A percentile compares a stretch with the other conserved stretches of the same genome.
These are phyloP conservation scores for Perca flavescens DNA, from an alignment of 2,113 vertebrate genomes.

Conservation along the genomic window DNA sequence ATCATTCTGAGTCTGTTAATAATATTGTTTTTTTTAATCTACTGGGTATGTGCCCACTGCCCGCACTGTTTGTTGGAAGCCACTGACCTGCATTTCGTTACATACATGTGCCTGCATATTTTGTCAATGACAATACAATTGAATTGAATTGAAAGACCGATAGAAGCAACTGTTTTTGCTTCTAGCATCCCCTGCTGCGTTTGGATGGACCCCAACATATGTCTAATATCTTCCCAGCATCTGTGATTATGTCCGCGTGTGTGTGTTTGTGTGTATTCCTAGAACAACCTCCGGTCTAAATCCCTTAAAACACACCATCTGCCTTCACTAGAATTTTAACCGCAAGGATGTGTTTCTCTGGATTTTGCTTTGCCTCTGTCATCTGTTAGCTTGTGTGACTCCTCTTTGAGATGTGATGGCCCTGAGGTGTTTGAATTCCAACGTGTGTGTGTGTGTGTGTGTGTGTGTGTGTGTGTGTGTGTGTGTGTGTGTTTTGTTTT, in stretches of 20 bases:
- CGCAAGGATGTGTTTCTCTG: slow-evolving; percentile 38
- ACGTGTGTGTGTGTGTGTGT: neutral
- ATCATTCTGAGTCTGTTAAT: no score
- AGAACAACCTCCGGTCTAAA: slow-evolving; percentile 58
- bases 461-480: slow-evolving; percentile 4
- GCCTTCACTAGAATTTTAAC: slow-evolving; percentile 51
- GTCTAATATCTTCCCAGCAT: slow-evolving; percentile 57
- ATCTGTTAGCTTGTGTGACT: slow-evolving; percentile 24
- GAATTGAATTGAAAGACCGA: slow-evolving; percentile 1
- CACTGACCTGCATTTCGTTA: no score
- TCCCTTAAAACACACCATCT: slow-evolving; percentile 67
- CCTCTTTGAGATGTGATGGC: slow-evolving; percentile 17
- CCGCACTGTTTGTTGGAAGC: no score
- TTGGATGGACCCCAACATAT: slow-evolving; percentile 44
- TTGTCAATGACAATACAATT: no score
- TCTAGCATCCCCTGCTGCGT: slow-evolving; percentile 27
- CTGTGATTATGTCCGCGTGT: slow-evolving; percentile 47
- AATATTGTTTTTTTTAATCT: no score
- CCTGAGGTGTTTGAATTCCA: slow-evolving; percentile 16
- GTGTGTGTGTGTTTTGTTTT: slow-evolving; percentile 11
- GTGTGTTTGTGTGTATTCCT: slow-evolving; percentile 39
- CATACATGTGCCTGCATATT: no score
- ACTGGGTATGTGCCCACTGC: no score
- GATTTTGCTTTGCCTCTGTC: slow-evolving; percentile 26
- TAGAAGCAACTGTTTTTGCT: slow-evolving; percentile 34